phyloP scores from a whole-genome alignment of 1,140 invertebrate genomes.

The Procambarus virginalis region DNA sequence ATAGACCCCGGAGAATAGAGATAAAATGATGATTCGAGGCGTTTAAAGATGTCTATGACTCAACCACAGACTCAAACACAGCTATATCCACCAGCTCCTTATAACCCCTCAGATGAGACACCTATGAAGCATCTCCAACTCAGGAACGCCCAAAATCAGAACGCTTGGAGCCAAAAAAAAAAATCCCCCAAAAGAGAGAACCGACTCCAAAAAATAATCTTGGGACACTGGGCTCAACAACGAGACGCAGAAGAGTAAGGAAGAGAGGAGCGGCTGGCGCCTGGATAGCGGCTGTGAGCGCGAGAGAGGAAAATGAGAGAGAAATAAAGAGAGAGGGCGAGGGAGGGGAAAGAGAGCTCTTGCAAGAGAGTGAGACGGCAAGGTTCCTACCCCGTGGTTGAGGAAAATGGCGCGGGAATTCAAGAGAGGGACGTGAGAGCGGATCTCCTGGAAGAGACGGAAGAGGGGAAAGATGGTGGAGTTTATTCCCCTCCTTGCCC shows the following conservation, averaged over 20 bases:
- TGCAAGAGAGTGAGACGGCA: neutral
- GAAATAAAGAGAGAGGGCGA: conserved; percentile 28
- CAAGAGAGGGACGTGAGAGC: conserved; percentile 14
- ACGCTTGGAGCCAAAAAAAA: too few relatives aligned
- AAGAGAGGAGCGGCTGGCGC: neutral
- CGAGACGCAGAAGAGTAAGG: neutral
- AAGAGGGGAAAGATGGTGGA: conserved; percentile 18
- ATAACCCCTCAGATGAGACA: too few relatives aligned
- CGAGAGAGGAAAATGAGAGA: conserved; percentile 14
- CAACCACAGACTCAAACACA: too few relatives aligned
- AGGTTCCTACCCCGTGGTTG: conserved; percentile 10
- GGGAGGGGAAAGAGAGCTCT: conserved; percentile 18
- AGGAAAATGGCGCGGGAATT: conserved; percentile 35
- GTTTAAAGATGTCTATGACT: too few relatives aligned
- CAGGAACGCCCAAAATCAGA: too few relatives aligned
- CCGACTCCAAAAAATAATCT: neutral
- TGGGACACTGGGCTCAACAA: neutral
- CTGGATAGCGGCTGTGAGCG: too few relatives aligned
- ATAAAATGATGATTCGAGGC: too few relatives aligned
- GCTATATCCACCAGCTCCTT: too few relatives aligned
- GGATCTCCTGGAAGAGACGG: neutral
- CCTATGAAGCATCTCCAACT: too few relatives aligned
- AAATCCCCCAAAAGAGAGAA: neutral
- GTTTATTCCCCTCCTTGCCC: neutral
- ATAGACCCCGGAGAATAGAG: too few relatives aligned